A percentile compares a stretch with the other conserved stretches of the same genome.
Evolutionary conservation across 2,797 vertebrate species (phyloP).

Genomic region (Sternotherus odoratus): DNA sequence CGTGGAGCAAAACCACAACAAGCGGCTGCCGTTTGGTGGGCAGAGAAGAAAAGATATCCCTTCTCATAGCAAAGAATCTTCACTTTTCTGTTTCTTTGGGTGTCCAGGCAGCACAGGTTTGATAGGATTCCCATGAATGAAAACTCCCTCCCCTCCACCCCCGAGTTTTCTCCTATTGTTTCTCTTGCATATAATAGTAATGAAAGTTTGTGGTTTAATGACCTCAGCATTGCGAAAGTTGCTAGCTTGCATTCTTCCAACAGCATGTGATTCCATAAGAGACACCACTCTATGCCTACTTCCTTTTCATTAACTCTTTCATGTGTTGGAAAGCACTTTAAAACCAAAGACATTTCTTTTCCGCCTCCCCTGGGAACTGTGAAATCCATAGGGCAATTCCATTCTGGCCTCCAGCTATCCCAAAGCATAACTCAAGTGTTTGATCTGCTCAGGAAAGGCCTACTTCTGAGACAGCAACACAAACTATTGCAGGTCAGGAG

Average conservation of each 20-base stretch:
- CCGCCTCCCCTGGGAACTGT: background rate
- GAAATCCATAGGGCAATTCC: background rate
- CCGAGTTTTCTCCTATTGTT: background rate
- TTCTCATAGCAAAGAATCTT: slow-evolving; percentile 54
- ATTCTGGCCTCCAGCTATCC: background rate
- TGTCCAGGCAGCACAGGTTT: slow-evolving; percentile 41
- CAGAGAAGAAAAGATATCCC: slow-evolving; percentile 33
- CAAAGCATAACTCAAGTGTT: background rate
- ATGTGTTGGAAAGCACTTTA: background rate
- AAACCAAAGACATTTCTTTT: background rate
- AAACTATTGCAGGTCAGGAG: fast-evolving
- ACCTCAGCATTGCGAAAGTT: slow-evolving; percentile 80
- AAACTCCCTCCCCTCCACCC: slow-evolving; percentile 13
- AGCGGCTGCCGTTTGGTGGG: slow-evolving; percentile 56
- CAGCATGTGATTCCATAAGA: slow-evolving; percentile 70
- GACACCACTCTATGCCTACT: background rate
- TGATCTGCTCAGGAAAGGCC: background rate
- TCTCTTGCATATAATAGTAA: slow-evolving; percentile 25
- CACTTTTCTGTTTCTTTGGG: slow-evolving; percentile 49
- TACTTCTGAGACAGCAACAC: fast-evolving
- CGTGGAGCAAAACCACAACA: slow-evolving; percentile 71
- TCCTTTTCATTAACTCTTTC: slow-evolving; percentile 52
- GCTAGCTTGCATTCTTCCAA: slow-evolving; percentile 71
- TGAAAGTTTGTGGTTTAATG: slow-evolving; percentile 77
- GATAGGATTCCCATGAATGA: slow-evolving; percentile 31